Evolutionary conservation across 2,888 invertebrate genomes (phyloP).

Genomic region (Isoperla grammatica): DNA sequence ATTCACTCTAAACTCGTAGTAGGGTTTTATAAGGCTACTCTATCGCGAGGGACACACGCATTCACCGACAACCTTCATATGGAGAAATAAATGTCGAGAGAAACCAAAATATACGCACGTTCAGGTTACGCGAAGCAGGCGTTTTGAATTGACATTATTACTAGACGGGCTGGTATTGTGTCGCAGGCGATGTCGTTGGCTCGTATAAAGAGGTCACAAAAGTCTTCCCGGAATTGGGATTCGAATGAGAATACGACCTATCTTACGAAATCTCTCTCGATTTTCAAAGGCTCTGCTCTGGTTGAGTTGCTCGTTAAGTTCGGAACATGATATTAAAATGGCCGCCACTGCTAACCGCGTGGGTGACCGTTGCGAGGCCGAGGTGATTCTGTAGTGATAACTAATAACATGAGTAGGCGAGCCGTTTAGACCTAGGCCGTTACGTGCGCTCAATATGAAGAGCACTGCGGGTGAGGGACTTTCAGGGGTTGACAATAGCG

Average conservation of each 20-base stretch:
- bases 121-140: constrained; percentile 3
- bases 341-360: not conserved
- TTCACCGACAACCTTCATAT: not conserved
- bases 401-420: constrained; percentile 2
- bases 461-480: not conserved
- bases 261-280: no score
- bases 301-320: not conserved
- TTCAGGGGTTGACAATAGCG: constrained; percentile 1
- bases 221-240: constrained; percentile 10
- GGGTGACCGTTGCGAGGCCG: constrained; percentile 10
- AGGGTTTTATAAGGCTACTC: not conserved
- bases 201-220: constrained; percentile 8
- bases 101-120: not conserved
- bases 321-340: not conserved
- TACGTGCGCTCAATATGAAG: constrained; percentile 5
- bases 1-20: constrained; percentile 3
- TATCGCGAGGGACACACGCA: not conserved
- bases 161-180: not conserved
- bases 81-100: constrained; percentile 9
- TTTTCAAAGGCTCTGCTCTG: not conserved
- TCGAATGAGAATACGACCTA: not conserved
- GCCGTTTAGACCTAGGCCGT: constrained; percentile 1
- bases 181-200: not conserved
- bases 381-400: not conserved
- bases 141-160: constrained; percentile 17